Conservation (phyloP, 2,797 vertebrate genomes). For the Megalops cyprinoides region DNA sequence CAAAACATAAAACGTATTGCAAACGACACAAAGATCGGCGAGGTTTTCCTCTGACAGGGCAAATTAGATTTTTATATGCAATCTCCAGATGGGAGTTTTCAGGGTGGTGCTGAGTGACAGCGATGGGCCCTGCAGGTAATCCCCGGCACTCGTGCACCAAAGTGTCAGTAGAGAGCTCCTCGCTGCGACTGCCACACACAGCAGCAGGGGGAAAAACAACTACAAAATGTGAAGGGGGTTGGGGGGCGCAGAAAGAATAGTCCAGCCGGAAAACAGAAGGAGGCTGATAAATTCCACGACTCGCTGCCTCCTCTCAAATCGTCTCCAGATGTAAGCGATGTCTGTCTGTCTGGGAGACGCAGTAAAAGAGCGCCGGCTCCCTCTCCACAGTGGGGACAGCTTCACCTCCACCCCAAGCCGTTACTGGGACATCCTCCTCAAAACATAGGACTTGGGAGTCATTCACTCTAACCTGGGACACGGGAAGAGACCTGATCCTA, state of each 20-base stretch:
- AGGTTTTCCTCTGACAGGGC: too few relatives aligned
- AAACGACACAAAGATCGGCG: neutral
- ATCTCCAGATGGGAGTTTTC: neutral
- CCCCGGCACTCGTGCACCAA: neutral
- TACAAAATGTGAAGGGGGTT: neutral
- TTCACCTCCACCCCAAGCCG: neutral
- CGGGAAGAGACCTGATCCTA: neutral
- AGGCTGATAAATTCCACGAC: slow-evolving; percentile 68
- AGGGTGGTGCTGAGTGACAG: neutral
- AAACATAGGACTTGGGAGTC: neutral
- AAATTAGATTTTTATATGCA: neutral
- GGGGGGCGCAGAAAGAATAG: slow-evolving; percentile 31
- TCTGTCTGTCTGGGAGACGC: slow-evolving; percentile 64
- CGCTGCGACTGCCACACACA: neutral
- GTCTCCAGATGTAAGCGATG: slow-evolving; percentile 75
- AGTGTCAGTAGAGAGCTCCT: neutral
- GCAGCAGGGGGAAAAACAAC: slow-evolving; percentile 1
- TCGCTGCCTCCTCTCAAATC: slow-evolving; percentile 70
- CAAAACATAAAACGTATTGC: too few relatives aligned
- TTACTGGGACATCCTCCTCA: neutral
- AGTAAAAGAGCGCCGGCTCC: slow-evolving; percentile 59
- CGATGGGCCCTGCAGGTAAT: neutral
- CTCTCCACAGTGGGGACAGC: neutral
- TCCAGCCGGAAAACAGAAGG: slow-evolving; percentile 40
- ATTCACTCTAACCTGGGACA: too few relatives aligned